Conservation (phyloP, 2,888 invertebrate genomes). For the Muscina levida region DNA sequence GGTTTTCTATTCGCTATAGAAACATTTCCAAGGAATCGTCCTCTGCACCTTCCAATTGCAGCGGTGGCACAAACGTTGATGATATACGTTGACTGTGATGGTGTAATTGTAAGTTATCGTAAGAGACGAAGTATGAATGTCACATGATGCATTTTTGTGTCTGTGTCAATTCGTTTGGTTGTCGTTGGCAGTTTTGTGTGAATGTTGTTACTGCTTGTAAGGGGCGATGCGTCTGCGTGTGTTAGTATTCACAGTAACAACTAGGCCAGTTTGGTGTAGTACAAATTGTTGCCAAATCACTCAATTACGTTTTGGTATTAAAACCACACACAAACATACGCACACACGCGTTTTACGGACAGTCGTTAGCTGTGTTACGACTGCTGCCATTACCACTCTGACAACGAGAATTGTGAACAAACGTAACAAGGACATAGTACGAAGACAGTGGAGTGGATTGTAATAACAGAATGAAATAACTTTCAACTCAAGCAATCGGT, state of each 20-base stretch:
- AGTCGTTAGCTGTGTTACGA: conserved; percentile 38
- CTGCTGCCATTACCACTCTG: conserved; percentile 1
- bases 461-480: too few species aligned
- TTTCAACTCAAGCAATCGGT: too few species aligned
- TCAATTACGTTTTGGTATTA: conserved; percentile 65
- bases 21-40: too few species aligned
- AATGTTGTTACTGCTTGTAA: not conserved
- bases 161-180: conserved; percentile 33
- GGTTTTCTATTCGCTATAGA: too few species aligned
- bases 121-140: not conserved
- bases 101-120: conserved; percentile 21
- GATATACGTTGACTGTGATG: not conserved
- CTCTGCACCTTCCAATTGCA: too few species aligned
- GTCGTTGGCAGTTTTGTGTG: conserved; percentile 11
- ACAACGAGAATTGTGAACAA: not conserved
- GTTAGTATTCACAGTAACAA: conserved; percentile 33
- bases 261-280: conserved; percentile 15
- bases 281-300: conserved; percentile 57
- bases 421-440: too few species aligned
- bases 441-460: too few species aligned
- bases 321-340: conserved; percentile 63
- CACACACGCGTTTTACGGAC: too few species aligned
- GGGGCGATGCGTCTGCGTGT: conserved; percentile 31
- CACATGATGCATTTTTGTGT: conserved; percentile 38
- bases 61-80: not conserved